Conservation (phyloP, 2,888 invertebrate species). For the Pterobdella sp. region DNA sequence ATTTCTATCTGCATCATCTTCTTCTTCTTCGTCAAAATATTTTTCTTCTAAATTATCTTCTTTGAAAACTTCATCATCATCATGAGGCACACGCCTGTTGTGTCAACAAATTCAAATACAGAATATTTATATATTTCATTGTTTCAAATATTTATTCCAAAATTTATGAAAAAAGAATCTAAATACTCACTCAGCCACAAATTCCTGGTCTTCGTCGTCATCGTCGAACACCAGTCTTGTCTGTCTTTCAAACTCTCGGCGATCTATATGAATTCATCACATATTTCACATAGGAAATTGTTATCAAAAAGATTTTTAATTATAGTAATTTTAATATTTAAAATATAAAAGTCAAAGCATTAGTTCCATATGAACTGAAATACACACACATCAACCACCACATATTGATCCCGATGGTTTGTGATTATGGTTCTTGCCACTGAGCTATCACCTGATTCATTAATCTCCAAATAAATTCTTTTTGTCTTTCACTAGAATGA, state of each 20-base stretch:
- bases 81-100: background rate
- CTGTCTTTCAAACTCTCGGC: background rate
- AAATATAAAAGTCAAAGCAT: no score
- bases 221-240: background rate
- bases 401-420: no score
- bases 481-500: no score
- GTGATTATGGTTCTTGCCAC: no score
- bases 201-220: background rate
- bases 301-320: no score
- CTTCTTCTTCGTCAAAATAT: background rate
- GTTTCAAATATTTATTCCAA: background rate
- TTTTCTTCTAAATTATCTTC: constrained; percentile 2
- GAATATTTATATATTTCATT: background rate
- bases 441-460: no score
- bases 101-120: background rate
- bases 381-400: no score
- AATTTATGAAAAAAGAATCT: background rate
- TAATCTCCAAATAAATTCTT: no score
- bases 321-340: no score
- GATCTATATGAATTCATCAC: no score
- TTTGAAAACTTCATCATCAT: background rate
- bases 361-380: no score
- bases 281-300: no score
- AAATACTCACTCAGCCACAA: constrained; percentile 1
- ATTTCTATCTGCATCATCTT: background rate